Base-by-base conservation (phyloP, 2,888 invertebrate genomes). In the Platycnemis pennipes region DNA sequence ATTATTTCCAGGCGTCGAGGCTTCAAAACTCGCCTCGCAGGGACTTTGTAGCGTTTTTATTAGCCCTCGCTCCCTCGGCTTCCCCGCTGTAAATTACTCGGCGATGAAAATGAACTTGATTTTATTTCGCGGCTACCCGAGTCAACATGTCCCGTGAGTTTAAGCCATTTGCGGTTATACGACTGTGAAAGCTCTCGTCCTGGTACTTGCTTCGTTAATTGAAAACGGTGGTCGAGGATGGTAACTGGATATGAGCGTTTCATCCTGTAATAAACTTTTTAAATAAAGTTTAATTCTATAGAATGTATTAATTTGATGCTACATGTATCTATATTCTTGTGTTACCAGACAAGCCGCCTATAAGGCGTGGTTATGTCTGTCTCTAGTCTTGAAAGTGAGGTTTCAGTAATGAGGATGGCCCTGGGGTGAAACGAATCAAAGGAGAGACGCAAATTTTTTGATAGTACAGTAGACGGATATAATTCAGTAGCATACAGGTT, bases 1-100 rank as follows among this genome's bases (percentile, higher is more conserved):
- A 77, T 77, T 77, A 77, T 77, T 77, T 77, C 37, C 77, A 77
- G 77, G 77, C 37, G 37, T 77, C 37, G 77, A 3, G 77, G 63
- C 63, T n/a, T 63, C n/a, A n/a, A 26, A 63, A 63, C 11, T 77
- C 37, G 77, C 37, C 37, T 11, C 31, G 63, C 37, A 37, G 31
- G 37, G 37, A n/a, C 37, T 5, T 77, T 37, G 31, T 37, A 1
- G 31, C 1, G 13, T n/a, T 77, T 77, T 77, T 37, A 77, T 77
- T 77, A 16, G n/a, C 11, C 77, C 13, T n/a, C 26, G 22, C 63
- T 16, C 13, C 19, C 8, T 22, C 77, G 31, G 13, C 37, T 8
- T 77, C 77, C 77, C 26, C 37, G 31, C 16, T 77, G 31, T 77
- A 77, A 77, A 77, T 77, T 77, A 77, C 37, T 77, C 13, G 77